Evolutionary conservation across 2,888 invertebrate species (phyloP), one percentile per base, ranked within the genome.

Genomic region (Sympetrum striolatum): DNA sequence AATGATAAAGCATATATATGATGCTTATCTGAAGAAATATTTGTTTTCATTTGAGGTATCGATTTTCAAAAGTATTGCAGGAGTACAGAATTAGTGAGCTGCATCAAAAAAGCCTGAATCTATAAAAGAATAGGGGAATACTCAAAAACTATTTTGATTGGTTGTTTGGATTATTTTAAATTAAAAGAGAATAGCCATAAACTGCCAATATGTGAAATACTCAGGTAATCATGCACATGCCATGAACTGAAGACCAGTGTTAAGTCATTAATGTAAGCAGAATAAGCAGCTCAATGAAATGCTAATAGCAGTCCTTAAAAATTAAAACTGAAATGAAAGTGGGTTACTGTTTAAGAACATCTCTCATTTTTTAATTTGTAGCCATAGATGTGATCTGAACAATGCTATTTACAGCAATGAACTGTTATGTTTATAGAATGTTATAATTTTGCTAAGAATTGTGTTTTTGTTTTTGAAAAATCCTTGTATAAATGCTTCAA

Each of bases 401-500:
- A 35, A 31, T 53, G 86, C 86, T 86, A 39, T 35, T 86, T 60
- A 37, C 37, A 60, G 64, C 60, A 86, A n/a, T 37, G n/a, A 86
- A 86, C 53, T n/a, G 31, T 86, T 60, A 60, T 60, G 22, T 86
- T 58, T 60, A 82, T 86, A 60, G 64, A 39, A 86, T 64, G 60
- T 86, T 86, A 35, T 86, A 35, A n/a, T 14, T 37, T 37, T 73
- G 25, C 6, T 31, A 35, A 58, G 60, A 86, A 60, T 37, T 37
- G 10, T 60, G 60, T 60, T 60, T 86, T 86, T 86, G n/a, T 64
- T 86, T 37, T 60, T 37, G n/a, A 86, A 86, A 86, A 60, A 22
- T 64, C 60, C 60, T 60, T 86, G 86, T 86, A 86, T 37, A 86
- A 86, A 86, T 73, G 37, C 64, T 86, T 60, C 35, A n/a, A 35